Evolutionary conservation across 2,888 invertebrate genomes (phyloP), one percentile per base, ranked within the genome.

Genomic region (Polyommatus iphigenia): DNA sequence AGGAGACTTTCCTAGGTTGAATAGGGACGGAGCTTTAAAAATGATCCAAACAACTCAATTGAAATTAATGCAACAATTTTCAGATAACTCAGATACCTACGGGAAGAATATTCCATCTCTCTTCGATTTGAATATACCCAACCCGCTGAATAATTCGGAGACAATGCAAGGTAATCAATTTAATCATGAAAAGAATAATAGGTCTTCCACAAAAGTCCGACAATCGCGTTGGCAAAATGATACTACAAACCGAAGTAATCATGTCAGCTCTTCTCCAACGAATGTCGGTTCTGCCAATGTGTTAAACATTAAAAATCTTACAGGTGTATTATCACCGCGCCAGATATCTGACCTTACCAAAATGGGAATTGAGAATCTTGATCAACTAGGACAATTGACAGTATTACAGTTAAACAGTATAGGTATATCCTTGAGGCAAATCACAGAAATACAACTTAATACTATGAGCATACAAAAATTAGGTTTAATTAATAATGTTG

Each of bases 1-100:
- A 78, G 98, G 98, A n/a, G 97, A 97, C 86, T 98, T 98, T 84
- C 98, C 98, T 71, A 94, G 98, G 79, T 93, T 98, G 81, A 97
- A 96, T 83, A 95, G 97, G 79, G 97, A 98, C 84, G 96, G 96
- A 80, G 97, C 97, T 0, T 87, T 95, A 83, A 91, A 95, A 85
- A 95, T 95, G 93, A 91, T 94, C 80, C 90, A 92, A 83, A 88
- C 88, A 18, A 94, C 94, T 78, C 94, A 94, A 86, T 81, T 86
- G 79, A 92, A 90, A 84, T 85, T 94, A 85, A 87, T 90, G 81
- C 92, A 93, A 83, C 93, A 94, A 83, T 94, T 83, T 87, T 85
- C 90, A 32, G 90, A 91, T 80, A 85, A 82, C 81, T 81, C 84
- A 78, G 91, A 92, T 71, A 82, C 82, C 78, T 90, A 89, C 80